Base-by-base conservation (phyloP, 2,888 invertebrate genomes). In the Phalera bucephala region DNA sequence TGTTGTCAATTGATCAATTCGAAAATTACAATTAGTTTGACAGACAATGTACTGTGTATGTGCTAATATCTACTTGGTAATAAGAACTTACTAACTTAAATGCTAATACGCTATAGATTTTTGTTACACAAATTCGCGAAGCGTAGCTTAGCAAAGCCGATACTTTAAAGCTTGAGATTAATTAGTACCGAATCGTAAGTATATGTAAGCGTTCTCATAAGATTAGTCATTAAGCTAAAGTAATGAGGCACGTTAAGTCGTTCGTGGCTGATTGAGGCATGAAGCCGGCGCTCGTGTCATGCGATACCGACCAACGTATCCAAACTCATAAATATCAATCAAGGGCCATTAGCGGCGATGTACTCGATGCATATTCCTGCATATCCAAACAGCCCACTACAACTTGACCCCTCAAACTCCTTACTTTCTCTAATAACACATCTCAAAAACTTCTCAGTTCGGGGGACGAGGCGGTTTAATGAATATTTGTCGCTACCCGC, bases 321-420 rank as follows among this genome's bases (percentile, higher is more conserved):
- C 63, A 68, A 75, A 76, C 67, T 68, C 78, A 79, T 82, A 80
- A 79, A 83, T 82, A 80, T 80, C 78, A 83, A 82, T 82, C 77
- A 78, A 10, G 25, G 10, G 27, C 44, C 51, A 61, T 60, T 60
- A 62, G 38, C 47, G 21, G 21, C 17, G 39, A 56, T 47, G 50
- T 53, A 51, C 47, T 39, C 36, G 33, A 54, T 61, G 55, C 53
- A 64, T 58, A 61, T 54, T 54, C 51, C 52, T 64, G 63, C 57
- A 63, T 59, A 48, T 52, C 42, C 40, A 47, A 42, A 44, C 36
- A 12, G 32, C 45, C 75, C 68, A 70, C 17, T 35, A 17, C 51
- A 39, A 35, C 9, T 9, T 43, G 69, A 65, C 2, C 61, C 34
- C 35, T 40, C 32, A 19, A 15, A 37, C 15, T 30, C 21, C 36